phyloP scores from a whole-genome alignment of 2,113 vertebrate genomes.

The Struthio camelus region DNA sequence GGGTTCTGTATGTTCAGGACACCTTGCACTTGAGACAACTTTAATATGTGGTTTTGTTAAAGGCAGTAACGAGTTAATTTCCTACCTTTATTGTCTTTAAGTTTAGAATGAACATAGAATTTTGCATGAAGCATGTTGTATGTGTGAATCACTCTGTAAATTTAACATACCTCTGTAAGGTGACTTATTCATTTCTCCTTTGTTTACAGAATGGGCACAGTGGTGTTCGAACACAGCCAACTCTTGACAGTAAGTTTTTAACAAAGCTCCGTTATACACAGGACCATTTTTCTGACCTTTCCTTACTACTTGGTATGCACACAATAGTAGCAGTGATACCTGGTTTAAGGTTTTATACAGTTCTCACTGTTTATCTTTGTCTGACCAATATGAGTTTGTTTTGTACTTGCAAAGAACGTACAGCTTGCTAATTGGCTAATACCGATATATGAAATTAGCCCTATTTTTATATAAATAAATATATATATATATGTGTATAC shows the following conservation, averaged over 20 bases:
- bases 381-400: not conserved
- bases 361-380: not conserved
- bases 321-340: not conserved
- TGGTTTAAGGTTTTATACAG: not conserved
- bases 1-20: not conserved
- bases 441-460: not conserved
- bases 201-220: conserved; percentile 87
- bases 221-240: conserved; percentile 82
- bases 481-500: no score
- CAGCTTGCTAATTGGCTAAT: not conserved
- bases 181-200: conserved; percentile 21
- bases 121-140: conserved; percentile 22
- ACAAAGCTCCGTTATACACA: not conserved
- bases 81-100: not conserved
- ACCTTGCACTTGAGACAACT: conserved; percentile 13
- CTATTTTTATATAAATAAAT: no score
- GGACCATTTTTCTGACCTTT: not conserved
- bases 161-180: not conserved
- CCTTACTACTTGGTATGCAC: not conserved
- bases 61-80: not conserved
- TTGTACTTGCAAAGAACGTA: not conserved
- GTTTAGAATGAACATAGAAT: not conserved
- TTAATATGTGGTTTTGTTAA: not conserved
- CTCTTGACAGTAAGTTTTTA: conserved; percentile 87
- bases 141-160: not conserved